Evolutionary conservation across 2,888 invertebrate species (phyloP).

Genomic region (Heteropelma amictum): DNA sequence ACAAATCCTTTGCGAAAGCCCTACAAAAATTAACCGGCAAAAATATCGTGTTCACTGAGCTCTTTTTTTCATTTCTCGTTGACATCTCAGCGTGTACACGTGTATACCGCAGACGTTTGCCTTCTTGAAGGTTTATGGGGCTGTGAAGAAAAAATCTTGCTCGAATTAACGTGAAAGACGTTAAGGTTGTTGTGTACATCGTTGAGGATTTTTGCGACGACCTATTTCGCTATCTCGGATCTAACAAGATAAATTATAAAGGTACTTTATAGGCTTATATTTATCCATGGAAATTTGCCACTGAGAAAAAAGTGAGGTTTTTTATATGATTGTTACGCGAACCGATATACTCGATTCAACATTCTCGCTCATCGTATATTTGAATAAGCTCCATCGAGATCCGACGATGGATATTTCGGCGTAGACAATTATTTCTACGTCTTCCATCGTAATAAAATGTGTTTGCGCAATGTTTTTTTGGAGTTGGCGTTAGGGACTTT

Average conservation of each 20-base stretch:
- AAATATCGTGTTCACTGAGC: constrained; percentile 61
- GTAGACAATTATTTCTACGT: too few species aligned
- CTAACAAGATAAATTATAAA: constrained; percentile 18
- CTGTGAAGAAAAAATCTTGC: constrained; percentile 57
- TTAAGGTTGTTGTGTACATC: neutral
- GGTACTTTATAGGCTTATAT: neutral
- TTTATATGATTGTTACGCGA: too few species aligned
- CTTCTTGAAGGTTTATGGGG: constrained; percentile 58
- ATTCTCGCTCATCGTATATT: too few species aligned
- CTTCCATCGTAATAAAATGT: too few species aligned
- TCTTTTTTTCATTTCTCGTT: constrained; percentile 55
- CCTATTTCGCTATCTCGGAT: constrained; percentile 9
- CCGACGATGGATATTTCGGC: too few species aligned
- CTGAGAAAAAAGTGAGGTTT: too few species aligned
- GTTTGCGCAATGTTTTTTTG: too few species aligned
- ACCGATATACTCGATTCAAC: too few species aligned
- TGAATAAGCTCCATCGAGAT: too few species aligned
- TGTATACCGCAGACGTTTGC: constrained; percentile 11
- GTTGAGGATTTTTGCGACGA: constrained; percentile 12
- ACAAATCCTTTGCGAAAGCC: constrained; percentile 50
- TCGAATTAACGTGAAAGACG: constrained; percentile 41
- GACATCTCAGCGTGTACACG: constrained; percentile 52
- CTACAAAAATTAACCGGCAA: constrained; percentile 67
- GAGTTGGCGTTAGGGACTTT: too few species aligned
- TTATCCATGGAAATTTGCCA: neutral